phyloP scores from a whole-genome alignment of 2,888 invertebrate species.

The Pachycephus smyrnensis region DNA sequence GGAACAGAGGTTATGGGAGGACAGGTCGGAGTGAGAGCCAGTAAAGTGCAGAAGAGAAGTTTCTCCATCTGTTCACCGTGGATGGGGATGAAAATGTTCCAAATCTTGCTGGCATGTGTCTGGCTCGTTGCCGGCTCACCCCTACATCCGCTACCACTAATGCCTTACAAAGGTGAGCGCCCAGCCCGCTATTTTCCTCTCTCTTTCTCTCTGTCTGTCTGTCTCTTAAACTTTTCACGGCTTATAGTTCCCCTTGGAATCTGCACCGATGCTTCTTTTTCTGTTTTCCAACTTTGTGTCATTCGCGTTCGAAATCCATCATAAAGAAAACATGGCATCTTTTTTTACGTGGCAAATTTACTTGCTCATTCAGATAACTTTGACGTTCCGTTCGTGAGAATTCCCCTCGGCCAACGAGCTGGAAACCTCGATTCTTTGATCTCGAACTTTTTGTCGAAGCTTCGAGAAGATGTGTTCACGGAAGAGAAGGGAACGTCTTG shows the following conservation, averaged over 20 bases:
- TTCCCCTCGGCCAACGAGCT: too few species aligned
- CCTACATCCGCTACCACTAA: constrained; percentile 47
- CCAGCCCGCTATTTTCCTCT: constrained; percentile 11
- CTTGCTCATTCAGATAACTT: too few species aligned
- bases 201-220: constrained; percentile 15
- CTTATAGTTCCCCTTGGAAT: neutral
- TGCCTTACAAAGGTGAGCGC: constrained; percentile 48
- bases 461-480: too few species aligned
- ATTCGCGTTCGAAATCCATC: too few species aligned
- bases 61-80: constrained; percentile 42
- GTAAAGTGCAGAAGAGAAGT: constrained; percentile 28
- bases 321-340: too few species aligned
- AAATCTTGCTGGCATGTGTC: constrained; percentile 49
- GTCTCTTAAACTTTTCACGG: constrained; percentile 7
- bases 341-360: too few species aligned
- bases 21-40: constrained; percentile 3
- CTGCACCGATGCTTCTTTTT: too few species aligned
- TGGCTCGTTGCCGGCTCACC: constrained; percentile 53
- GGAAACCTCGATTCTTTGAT: too few species aligned
- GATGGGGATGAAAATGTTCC: constrained; percentile 51
- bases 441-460: too few species aligned
- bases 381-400: too few species aligned
- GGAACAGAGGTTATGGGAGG: neutral
- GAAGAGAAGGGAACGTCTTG: too few species aligned
- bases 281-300: too few species aligned